A percentile compares a stretch with the other conserved stretches of the same genome.
These are phyloP conservation scores for Arctocebus calabarensis DNA, from an alignment of 2,797 vertebrate genomes.

Conservation along the genomic window DNA sequence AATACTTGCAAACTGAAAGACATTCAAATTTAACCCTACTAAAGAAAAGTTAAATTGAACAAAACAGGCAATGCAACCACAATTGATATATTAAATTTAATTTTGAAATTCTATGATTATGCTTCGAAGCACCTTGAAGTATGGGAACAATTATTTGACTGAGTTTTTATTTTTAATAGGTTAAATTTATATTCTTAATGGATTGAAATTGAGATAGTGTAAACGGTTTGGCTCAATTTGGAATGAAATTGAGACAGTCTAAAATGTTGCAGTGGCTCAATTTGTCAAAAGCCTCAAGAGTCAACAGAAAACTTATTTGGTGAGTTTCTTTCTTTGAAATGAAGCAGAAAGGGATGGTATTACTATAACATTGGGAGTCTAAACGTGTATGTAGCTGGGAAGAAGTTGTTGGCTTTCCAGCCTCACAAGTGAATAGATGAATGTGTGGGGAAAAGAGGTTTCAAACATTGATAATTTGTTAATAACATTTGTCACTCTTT, in stretches of 20 bases:
- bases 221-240: neutral
- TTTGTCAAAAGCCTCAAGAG: neutral
- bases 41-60: neutral
- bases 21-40: neutral
- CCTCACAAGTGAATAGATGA: neutral
- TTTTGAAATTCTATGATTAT: neutral
- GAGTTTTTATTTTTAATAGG: neutral
- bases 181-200: neutral
- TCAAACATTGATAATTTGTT: neutral
- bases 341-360: neutral
- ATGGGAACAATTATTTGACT: neutral
- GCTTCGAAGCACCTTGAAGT: neutral
- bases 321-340: neutral
- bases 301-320: neutral
- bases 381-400: neutral
- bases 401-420: neutral
- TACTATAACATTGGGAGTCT: neutral
- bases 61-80: neutral
- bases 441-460: neutral
- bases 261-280: neutral
- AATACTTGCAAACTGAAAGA: neutral
- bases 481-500: neutral
- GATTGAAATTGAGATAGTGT: neutral
- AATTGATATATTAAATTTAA: neutral
- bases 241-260: neutral